Base-by-base conservation (phyloP, 2,888 invertebrate genomes). In the Drosophila anomelani region DNA sequence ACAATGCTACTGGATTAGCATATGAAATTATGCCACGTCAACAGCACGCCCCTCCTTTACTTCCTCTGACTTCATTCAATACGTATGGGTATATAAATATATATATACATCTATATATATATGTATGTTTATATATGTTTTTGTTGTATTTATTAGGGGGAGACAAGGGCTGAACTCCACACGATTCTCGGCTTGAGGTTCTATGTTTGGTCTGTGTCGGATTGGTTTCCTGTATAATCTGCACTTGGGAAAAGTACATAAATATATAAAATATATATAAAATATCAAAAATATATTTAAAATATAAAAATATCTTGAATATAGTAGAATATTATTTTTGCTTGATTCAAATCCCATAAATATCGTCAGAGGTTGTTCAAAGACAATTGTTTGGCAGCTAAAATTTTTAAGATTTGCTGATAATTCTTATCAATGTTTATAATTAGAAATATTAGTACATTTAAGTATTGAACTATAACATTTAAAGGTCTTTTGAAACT, bases 21-120 rank as follows among this genome's bases (percentile, higher is more conserved):
- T 84, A 83, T 74, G 77, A 76, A 88, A 86, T 84, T 77, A 61
- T 51, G 78, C 49, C 74, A 74, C 70, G 71, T 41, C 57, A 43
- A 54, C 54, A 7, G 29, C 46, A 53, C 32, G 26, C 66, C 49
- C 32, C 17, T 44, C 53, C 36, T 13, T 44, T 44, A 81, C 71
- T 76, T 82, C 87, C 73, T 60, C 57, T 59, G 53, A 56, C 54
- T 72, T 64, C 75, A 72, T 75, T 71, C 66, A 71, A 73, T 80
- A 66, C 20, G 4, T 9, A 5, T 15, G 20, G 4, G 26, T 26
- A 26, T 26, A 26, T 26, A 26, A 4, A 4, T 26, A 26, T 26
- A 29, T 29, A 29, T 29, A 4, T 29, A 47, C 5, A 3, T 46
- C 4, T 26, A 26, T 26, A 26, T 5, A 4, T 26, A 26, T 26